A percentile compares a stretch with the other conserved stretches of the same genome.
Evolutionary conservation across 92 coral and sea anemone genomes (phyloP).

Genomic region (Actinostola sp.): DNA sequence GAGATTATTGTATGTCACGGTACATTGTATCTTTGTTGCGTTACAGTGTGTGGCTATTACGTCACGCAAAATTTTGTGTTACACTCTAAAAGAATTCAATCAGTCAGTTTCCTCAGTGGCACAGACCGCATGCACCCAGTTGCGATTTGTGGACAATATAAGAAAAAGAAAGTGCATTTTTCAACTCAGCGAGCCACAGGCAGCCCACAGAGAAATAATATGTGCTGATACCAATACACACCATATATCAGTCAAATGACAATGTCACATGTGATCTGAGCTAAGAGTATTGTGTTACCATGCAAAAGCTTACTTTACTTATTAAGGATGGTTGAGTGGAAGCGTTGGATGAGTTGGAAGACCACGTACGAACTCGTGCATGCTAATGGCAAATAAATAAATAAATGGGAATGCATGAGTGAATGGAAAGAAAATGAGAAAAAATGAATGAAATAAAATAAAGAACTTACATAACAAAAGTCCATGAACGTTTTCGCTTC

Average conservation of each 20-base stretch:
- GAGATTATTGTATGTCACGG: background rate
- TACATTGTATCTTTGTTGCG: too few relatives aligned
- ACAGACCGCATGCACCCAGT: too few relatives aligned
- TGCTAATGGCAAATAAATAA: conserved; percentile 36
- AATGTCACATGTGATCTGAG: too few relatives aligned
- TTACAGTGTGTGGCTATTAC: background rate
- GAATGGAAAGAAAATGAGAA: background rate
- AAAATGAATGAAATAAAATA: background rate
- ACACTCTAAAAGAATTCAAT: too few relatives aligned
- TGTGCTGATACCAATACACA: too few relatives aligned
- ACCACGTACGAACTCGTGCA: conserved; percentile 75
- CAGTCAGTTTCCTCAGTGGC: too few relatives aligned
- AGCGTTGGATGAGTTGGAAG: conserved; percentile 60
- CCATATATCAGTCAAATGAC: too few relatives aligned
- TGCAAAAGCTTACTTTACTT: conserved; percentile 11
- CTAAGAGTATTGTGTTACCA: background rate
- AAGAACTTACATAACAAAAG: conserved; percentile 82
- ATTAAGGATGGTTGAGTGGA: conserved; percentile 16
- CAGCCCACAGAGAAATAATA: too few relatives aligned
- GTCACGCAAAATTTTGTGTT: too few relatives aligned
- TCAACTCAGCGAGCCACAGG: too few relatives aligned
- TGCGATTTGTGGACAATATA: too few relatives aligned
- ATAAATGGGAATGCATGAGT: background rate
- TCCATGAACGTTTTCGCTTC: conserved; percentile 91
- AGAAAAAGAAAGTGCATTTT: background rate